phyloP scores from a whole-genome alignment of 2,797 vertebrate species.

The Syngnathus rostellatus region DNA sequence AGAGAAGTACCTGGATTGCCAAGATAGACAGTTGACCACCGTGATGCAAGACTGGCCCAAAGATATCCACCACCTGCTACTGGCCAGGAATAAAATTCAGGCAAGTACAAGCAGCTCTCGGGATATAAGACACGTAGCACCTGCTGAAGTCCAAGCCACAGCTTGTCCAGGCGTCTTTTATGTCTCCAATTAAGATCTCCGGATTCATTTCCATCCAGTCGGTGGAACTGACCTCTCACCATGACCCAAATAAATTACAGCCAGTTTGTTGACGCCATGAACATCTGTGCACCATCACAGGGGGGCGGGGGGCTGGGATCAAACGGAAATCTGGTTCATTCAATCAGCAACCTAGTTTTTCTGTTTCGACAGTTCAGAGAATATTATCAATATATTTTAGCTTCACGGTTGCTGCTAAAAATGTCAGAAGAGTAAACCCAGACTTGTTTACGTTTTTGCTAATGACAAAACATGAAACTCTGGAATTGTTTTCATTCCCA shows the following conservation, averaged over 20 bases:
- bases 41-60: slow-evolving; percentile 80
- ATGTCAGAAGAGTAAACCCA: too few species aligned
- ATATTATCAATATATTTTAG: background rate
- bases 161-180: background rate
- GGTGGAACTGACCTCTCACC: background rate
- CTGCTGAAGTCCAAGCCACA: slow-evolving; percentile 1
- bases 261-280: slow-evolving; percentile 38
- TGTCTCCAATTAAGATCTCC: background rate
- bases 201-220: background rate
- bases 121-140: background rate
- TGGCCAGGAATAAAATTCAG: slow-evolving; percentile 85
- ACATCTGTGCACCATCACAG: slow-evolving; percentile 51
- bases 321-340: slow-evolving; percentile 18
- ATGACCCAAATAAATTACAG: slow-evolving; percentile 22
- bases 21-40: slow-evolving; percentile 79
- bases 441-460: too few species aligned
- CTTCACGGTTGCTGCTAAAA: background rate
- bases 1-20: slow-evolving; percentile 91
- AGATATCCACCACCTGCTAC: slow-evolving; percentile 86
- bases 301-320: slow-evolving; percentile 19
- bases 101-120: slow-evolving; percentile 33
- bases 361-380: background rate
- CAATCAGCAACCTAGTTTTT: background rate
- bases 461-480: too few species aligned
- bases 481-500: too few species aligned